These are phyloP conservation scores for Glyptemys insculpta DNA, from an alignment of 2,797 vertebrate species.

Conservation along the genomic window DNA sequence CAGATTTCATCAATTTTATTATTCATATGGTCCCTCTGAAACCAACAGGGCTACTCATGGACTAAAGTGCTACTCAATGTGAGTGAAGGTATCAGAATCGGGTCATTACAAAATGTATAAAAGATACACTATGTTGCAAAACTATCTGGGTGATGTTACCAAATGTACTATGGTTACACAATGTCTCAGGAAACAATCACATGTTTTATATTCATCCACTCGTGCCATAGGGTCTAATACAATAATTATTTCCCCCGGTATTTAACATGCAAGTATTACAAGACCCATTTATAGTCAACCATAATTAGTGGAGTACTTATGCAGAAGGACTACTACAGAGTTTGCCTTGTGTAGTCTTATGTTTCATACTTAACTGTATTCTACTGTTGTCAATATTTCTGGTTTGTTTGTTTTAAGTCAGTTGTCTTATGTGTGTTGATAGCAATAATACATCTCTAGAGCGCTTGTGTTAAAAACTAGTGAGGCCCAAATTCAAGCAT, in stretches of 20 bases:
- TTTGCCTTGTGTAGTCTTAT: not conserved
- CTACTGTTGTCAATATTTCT: not conserved
- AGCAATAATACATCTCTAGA: conserved; percentile 22
- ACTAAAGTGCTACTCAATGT: not conserved
- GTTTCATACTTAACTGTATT: not conserved
- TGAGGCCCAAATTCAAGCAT: not conserved
- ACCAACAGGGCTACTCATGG: not conserved
- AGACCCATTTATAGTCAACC: not conserved
- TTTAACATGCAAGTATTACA: not conserved
- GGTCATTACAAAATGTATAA: not conserved
- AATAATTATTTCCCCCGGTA: not conserved
- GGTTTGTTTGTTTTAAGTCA: not conserved
- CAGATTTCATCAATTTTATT: not conserved
- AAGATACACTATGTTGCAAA: not conserved
- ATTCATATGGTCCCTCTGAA: not conserved
- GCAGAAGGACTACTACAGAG: not conserved
- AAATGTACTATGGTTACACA: not conserved
- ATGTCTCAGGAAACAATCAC: not conserved
- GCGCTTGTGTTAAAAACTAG: conserved; percentile 45
- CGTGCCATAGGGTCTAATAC: not conserved
- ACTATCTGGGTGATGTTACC: not conserved
- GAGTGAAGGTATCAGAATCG: not conserved
- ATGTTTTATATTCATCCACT: not conserved
- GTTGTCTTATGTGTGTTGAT: not conserved
- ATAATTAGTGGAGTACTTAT: not conserved